Percentiles rank a stretch among this genome's conserved stretches.
Conservation (phyloP, 2,797 vertebrate genomes). For the Anguilla megastoma region DNA sequence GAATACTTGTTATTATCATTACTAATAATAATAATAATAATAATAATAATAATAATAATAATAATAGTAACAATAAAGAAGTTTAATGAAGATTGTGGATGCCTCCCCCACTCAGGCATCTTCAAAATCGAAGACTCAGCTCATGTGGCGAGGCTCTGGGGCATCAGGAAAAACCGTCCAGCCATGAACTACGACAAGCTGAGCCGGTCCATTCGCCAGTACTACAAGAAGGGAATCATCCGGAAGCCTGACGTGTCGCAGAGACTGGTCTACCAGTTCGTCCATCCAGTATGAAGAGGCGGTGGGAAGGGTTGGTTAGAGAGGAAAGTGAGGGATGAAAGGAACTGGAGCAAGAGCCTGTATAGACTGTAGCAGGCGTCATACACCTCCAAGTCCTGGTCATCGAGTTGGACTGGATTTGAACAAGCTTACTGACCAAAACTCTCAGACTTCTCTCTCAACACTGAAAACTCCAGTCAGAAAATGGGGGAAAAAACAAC, state of each 20-base stretch:
- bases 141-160: slow-evolving; percentile 95
- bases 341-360: background rate
- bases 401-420: slow-evolving; percentile 10
- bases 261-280: slow-evolving; percentile 98
- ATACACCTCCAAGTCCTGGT: background rate
- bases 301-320: background rate
- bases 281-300: slow-evolving; percentile 84
- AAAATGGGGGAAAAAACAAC: background rate
- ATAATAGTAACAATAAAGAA: background rate
- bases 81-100: background rate
- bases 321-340: slow-evolving; percentile 9
- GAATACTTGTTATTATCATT: background rate
- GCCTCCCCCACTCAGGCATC: slow-evolving; percentile 75
- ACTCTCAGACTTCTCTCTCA: background rate
- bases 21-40: background rate
- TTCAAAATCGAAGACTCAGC: slow-evolving; percentile 99
- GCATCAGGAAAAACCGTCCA: slow-evolving; percentile 93
- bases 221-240: slow-evolving; percentile 99
- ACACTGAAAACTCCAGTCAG: background rate
- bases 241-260: slow-evolving; percentile 96
- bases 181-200: slow-evolving; percentile 99
- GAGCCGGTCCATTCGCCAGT: slow-evolving; percentile 98
- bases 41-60: background rate
- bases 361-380: background rate
- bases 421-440: slow-evolving; percentile 59